These are phyloP conservation scores for Tetramorium alpestre DNA, from an alignment of 1,140 invertebrate genomes.

Conservation along the genomic window DNA sequence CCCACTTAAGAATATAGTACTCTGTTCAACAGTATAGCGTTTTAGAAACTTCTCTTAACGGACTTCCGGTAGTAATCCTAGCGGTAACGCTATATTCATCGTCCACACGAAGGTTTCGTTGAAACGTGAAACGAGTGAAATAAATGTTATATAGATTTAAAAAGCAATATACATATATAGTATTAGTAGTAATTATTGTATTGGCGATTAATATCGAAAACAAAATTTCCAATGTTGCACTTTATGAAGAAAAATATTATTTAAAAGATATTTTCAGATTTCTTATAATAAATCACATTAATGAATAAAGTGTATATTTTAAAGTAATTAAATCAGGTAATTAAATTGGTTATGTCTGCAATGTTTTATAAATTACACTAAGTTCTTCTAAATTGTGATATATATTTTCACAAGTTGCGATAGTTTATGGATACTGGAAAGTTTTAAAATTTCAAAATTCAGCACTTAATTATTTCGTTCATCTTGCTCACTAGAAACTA, in stretches of 20 bases:
- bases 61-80: constrained; percentile 12
- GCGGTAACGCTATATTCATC: constrained; percentile 28
- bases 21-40: constrained; percentile 4
- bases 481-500: neutral
- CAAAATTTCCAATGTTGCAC: neutral
- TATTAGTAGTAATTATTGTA: no score
- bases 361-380: neutral
- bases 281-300: neutral
- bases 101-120: neutral
- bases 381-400: neutral
- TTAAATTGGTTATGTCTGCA: neutral
- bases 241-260: neutral
- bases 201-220: constrained; percentile 6
- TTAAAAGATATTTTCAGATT: neutral
- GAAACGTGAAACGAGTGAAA: neutral
- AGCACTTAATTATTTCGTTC: neutral
- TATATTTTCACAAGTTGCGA: neutral
- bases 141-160: neutral
- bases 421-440: no score
- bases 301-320: neutral
- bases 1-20: constrained; percentile 20
- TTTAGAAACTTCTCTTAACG: constrained; percentile 47
- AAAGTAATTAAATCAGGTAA: neutral
- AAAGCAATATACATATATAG: neutral
- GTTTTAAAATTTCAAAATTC: neutral